A percentile compares a stretch with the other conserved stretches of the same genome.
phyloP scores from a whole-genome alignment of 2,888 invertebrate genomes.

The Megamerina dolium region DNA sequence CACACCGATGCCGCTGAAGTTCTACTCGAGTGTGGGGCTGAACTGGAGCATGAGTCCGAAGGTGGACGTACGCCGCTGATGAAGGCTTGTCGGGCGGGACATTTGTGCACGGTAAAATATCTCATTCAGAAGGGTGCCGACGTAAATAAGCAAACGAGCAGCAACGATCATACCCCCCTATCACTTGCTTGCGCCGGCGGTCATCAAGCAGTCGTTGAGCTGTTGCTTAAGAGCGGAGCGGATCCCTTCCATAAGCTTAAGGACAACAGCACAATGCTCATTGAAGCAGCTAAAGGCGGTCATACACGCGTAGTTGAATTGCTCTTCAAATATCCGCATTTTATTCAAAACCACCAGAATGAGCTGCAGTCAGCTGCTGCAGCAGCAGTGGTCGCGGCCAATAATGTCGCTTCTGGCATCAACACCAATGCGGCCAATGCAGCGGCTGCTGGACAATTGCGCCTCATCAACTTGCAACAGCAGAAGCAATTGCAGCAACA shows the following conservation, averaged over 20 bases:
- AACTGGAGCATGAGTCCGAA: conserved; percentile 93
- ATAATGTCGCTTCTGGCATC: conserved; percentile 28
- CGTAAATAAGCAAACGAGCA: conserved; percentile 82
- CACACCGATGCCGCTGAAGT: conserved; percentile 96
- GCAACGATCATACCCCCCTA: conserved; percentile 95
- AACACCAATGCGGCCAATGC: conserved; percentile 29
- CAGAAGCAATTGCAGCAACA: conserved; percentile 40
- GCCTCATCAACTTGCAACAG: conserved; percentile 40
- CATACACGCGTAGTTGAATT: conserved; percentile 93
- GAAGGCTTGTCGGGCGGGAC: conserved; percentile 97
- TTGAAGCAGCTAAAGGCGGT: conserved; percentile 97
- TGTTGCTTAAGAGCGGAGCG: conserved; percentile 83
- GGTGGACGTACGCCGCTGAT: conserved; percentile 96
- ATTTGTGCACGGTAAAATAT: conserved; percentile 93
- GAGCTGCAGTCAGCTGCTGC: conserved; percentile 40
- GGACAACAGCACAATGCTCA: conserved; percentile 97
- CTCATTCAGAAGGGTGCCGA: conserved; percentile 82
- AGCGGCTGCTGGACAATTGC: conserved; percentile 39
- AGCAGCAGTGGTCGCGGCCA: conserved; percentile 32
- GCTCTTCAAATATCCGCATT: conserved; percentile 86
- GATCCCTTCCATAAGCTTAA: conserved; percentile 95
- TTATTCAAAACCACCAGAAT: conserved; percentile 59
- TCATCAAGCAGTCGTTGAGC: conserved; percentile 87
- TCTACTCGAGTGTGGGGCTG: conserved; percentile 82
- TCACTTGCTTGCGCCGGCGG: conserved; percentile 96